These are phyloP conservation scores for Heliocidaris tuberculata DNA, from an alignment of 35 echinoderm and acorn worm species.

Conservation along the genomic window DNA sequence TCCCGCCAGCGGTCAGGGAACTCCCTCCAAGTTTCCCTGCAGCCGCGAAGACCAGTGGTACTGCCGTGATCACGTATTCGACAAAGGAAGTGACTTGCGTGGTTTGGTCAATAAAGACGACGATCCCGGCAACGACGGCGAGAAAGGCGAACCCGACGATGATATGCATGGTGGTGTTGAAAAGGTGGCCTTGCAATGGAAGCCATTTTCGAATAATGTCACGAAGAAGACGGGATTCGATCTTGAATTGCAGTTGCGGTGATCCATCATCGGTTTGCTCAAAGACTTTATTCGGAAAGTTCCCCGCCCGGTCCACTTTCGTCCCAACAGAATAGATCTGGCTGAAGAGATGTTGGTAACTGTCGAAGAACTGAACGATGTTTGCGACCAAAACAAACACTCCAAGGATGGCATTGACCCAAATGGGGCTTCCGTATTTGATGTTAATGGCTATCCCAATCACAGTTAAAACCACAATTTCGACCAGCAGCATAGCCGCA, in stretches of 20 bases:
- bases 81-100: background rate
- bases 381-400: background rate
- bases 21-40: background rate
- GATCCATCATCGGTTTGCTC: background rate
- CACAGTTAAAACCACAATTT: background rate
- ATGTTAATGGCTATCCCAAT: background rate
- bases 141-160: background rate
- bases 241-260: background rate
- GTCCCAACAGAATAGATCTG: background rate
- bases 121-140: background rate
- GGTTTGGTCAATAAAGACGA: background rate
- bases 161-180: background rate
- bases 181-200: background rate
- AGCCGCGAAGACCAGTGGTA: background rate
- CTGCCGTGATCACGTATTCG: slow-evolving; percentile 5
- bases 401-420: background rate
- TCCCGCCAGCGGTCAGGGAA: background rate
- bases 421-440: background rate
- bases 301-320: background rate
- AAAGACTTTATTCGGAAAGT: background rate
- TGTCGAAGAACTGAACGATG: background rate
- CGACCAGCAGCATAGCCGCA: background rate
- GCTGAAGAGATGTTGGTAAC: slow-evolving; percentile 2
- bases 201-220: slow-evolving; percentile 14
- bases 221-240: background rate